Percentiles rank a stretch among this genome's conserved stretches.
Conservation (phyloP, 2,113 vertebrate genomes). For the Varanus salvator region DNA sequence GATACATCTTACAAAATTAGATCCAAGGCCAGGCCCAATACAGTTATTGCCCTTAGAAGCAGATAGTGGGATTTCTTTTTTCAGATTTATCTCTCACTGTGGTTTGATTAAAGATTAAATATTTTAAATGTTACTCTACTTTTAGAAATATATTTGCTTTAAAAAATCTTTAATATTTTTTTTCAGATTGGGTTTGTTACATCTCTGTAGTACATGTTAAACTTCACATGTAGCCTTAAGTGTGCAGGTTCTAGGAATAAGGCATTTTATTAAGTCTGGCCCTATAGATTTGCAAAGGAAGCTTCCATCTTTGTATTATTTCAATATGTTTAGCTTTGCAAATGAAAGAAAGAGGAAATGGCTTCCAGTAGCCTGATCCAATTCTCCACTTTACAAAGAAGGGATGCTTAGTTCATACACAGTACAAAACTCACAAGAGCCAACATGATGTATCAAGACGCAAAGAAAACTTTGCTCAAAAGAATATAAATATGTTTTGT, state of each 20-base stretch:
- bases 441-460: slow-evolving; percentile 72
- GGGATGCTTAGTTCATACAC: slow-evolving; percentile 64
- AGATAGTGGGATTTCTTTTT: slow-evolving; percentile 67
- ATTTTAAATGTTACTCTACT: slow-evolving; percentile 66
- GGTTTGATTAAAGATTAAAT: slow-evolving; percentile 68
- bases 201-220: slow-evolving; percentile 66
- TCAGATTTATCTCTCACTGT: slow-evolving; percentile 65
- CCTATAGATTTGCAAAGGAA: slow-evolving; percentile 78
- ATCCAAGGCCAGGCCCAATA: slow-evolving; percentile 86
- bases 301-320: slow-evolving; percentile 72
- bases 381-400: slow-evolving; percentile 70
- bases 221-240: slow-evolving; percentile 73
- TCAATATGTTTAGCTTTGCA: slow-evolving; percentile 70
- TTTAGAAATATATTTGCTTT: slow-evolving; percentile 82
- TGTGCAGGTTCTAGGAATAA: slow-evolving; percentile 79
- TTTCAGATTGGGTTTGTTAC: slow-evolving; percentile 59
- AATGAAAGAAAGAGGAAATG: slow-evolving; percentile 66
- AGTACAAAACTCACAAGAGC: slow-evolving; percentile 81
- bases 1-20: slow-evolving; percentile 91
- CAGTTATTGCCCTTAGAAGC: slow-evolving; percentile 83
- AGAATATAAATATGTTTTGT: slow-evolving; percentile 75
- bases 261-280: slow-evolving; percentile 84
- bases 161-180: slow-evolving; percentile 64
- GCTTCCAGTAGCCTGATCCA: slow-evolving; percentile 70
- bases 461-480: slow-evolving; percentile 72